Conservation (phyloP, 92 coral and sea anemone species). For the Hydrozoanthus gracilis region DNA sequence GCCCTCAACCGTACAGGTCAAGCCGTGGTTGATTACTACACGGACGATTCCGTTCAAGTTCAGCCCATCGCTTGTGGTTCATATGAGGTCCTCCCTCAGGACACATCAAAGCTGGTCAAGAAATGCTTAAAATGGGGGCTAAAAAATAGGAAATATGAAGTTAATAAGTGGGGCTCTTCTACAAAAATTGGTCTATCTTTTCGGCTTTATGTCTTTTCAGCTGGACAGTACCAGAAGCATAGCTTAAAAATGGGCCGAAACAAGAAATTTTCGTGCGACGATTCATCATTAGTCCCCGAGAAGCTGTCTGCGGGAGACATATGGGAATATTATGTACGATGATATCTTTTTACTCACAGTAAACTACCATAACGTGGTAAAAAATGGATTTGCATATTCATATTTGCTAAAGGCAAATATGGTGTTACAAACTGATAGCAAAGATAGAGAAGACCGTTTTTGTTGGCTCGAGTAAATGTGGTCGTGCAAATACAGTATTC, state of each 20-base stretch:
- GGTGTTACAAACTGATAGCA: too few species aligned
- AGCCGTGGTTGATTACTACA: slow-evolving; percentile 2
- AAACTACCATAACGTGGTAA: too few species aligned
- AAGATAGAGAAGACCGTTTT: too few species aligned
- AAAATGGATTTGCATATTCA: too few species aligned
- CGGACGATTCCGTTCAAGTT: background rate
- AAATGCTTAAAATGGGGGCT: background rate
- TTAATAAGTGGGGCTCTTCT: background rate
- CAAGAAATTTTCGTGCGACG: background rate
- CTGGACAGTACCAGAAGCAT: background rate
- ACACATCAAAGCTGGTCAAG: background rate
- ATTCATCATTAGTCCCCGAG: background rate
- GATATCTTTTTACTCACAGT: background rate
- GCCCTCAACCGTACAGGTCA: background rate
- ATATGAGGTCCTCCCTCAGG: background rate
- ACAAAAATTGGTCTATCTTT: background rate
- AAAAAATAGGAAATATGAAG: background rate
- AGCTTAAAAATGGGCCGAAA: background rate
- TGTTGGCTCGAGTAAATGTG: too few species aligned
- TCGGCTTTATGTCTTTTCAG: background rate
- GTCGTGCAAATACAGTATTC: too few species aligned
- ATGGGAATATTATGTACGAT: slow-evolving; percentile 7
- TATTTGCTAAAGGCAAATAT: too few species aligned
- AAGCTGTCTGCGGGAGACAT: background rate
- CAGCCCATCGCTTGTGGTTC: slow-evolving; percentile 16